Conservation (phyloP, 2,888 invertebrate species). For the Monoplex corrugatus region DNA sequence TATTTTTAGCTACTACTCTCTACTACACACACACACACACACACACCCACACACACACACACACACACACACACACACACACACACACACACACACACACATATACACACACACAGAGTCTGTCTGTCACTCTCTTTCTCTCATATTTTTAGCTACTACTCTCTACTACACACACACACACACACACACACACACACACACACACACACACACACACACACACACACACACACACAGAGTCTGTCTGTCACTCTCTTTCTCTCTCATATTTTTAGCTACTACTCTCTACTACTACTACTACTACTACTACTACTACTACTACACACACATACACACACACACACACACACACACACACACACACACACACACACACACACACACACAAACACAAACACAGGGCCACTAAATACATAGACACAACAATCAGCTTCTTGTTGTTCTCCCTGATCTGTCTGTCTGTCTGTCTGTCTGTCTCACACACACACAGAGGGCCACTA, state of each 20-base stretch:
- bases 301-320: too few species aligned
- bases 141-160: not conserved
- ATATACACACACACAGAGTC: not conserved
- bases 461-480: too few species aligned
- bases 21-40: not conserved
- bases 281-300: too few species aligned
- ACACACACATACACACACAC: not conserved
- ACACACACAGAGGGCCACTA: too few species aligned
- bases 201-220: too few species aligned
- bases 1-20: too few species aligned
- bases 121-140: not conserved
- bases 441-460: too few species aligned
- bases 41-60: conserved; percentile 28
- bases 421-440: too few species aligned
- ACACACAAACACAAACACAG: not conserved
- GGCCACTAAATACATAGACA: too few species aligned
- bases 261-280: not conserved
- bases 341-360: not conserved
- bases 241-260: not conserved
- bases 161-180: too few species aligned
- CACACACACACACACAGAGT: too few species aligned
- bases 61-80: not conserved
- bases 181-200: too few species aligned
- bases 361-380: conserved; percentile 5
- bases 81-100: not conserved